Conservation (phyloP, 23 tunicate species). For the Botrylloides violaceus region DNA sequence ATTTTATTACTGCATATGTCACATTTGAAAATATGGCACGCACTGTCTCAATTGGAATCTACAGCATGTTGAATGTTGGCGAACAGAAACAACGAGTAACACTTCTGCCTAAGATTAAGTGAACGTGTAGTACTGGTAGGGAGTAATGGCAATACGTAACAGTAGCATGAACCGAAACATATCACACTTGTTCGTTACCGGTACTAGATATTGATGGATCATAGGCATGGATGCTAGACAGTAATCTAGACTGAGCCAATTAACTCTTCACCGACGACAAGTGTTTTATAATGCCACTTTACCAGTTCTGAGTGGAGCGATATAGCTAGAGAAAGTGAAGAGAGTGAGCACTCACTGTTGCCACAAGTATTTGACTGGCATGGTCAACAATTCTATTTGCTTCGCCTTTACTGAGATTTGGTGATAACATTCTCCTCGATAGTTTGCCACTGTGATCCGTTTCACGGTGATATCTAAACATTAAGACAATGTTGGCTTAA, state of each 20-base stretch:
- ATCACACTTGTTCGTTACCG: too few relatives aligned
- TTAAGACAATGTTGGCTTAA: background rate
- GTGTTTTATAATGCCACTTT: background rate
- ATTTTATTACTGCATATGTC: too few relatives aligned
- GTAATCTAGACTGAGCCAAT: background rate
- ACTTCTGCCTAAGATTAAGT: too few relatives aligned
- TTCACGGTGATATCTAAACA: background rate
- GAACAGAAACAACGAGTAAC: too few relatives aligned
- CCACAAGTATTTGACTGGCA: slow-evolving; percentile 91
- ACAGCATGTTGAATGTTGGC: too few relatives aligned
- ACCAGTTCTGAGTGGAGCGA: background rate
- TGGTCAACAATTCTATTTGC: slow-evolving; percentile 56
- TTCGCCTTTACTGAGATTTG: slow-evolving; percentile 46
- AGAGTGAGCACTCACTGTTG: slow-evolving; percentile 50
- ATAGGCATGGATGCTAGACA: too few relatives aligned
- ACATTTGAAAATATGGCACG: too few relatives aligned
- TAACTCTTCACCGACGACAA: background rate
- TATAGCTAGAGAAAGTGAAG: background rate
- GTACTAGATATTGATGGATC: too few relatives aligned
- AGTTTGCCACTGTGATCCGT: background rate
- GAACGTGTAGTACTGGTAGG: too few relatives aligned
- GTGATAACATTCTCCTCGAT: slow-evolving; percentile 3
- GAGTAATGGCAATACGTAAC: too few relatives aligned
- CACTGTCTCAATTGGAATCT: too few relatives aligned
- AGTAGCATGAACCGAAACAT: too few relatives aligned